Evolutionary conservation across 2,888 invertebrate genomes (phyloP).

Genomic region (Megaustenia siamemsis): DNA sequence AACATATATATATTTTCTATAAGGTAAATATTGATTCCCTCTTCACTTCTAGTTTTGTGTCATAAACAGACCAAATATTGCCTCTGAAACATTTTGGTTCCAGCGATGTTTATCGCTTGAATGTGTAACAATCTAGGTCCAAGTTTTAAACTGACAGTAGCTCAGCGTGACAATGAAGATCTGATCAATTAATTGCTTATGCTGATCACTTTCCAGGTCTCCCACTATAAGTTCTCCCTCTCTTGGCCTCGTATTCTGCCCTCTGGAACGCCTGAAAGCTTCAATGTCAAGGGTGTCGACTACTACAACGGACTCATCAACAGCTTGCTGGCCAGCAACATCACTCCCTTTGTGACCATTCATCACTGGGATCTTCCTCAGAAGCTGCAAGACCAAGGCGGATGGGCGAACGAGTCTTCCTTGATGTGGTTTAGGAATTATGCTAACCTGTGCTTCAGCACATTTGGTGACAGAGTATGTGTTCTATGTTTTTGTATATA

Average conservation of each 20-base stretch:
- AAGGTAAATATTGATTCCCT: too few relatives aligned
- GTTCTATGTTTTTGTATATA: background rate
- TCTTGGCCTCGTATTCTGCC: slow-evolving; percentile 89
- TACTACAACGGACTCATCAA: slow-evolving; percentile 89
- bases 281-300: slow-evolving; percentile 86
- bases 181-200: background rate
- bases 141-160: too few relatives aligned
- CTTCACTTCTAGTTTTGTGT: too few relatives aligned
- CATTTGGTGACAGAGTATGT: slow-evolving; percentile 77
- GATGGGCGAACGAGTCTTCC: slow-evolving; percentile 74
- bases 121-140: too few relatives aligned
- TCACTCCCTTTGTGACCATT: slow-evolving; percentile 84
- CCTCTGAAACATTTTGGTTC: too few relatives aligned
- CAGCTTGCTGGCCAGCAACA: slow-evolving; percentile 83
- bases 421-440: slow-evolving; percentile 76
- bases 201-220: slow-evolving; percentile 78
- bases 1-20: too few relatives aligned
- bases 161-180: too few relatives aligned
- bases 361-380: slow-evolving; percentile 81
- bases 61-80: too few relatives aligned
- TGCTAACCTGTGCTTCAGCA: slow-evolving; percentile 75
- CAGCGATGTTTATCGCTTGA: too few relatives aligned
- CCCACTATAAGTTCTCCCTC: slow-evolving; percentile 77
- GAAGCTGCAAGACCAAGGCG: slow-evolving; percentile 79
- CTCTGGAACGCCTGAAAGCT: slow-evolving; percentile 79